phyloP scores from a whole-genome alignment of 2,888 invertebrate species.

The Acronicta leporina region DNA sequence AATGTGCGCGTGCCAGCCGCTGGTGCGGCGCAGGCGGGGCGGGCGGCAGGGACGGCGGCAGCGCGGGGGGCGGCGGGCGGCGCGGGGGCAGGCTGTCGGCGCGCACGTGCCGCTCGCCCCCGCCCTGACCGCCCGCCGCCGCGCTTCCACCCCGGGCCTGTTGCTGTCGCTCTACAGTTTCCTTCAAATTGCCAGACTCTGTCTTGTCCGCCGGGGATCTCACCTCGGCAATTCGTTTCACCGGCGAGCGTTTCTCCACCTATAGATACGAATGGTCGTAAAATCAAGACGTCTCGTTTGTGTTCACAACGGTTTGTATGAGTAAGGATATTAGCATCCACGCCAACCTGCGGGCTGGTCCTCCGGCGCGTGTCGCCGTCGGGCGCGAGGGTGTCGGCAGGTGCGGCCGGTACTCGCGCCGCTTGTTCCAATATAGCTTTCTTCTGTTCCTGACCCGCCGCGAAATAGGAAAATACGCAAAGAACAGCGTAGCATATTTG shows the following conservation, averaged over 20 bases:
- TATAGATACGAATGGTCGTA: constrained; percentile 30
- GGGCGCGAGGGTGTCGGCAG: constrained; percentile 44
- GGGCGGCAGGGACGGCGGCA: constrained; percentile 56
- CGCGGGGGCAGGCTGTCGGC: constrained; percentile 66
- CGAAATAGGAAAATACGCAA: constrained; percentile 99
- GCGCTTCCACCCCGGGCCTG: constrained; percentile 19
- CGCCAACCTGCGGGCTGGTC: constrained; percentile 53
- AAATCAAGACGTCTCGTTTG: background rate
- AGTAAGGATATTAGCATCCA: background rate
- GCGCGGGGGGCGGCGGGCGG: constrained; percentile 67
- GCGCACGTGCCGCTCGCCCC: constrained; percentile 30
- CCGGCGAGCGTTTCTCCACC: constrained; percentile 68
- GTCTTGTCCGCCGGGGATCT: constrained; percentile 50
- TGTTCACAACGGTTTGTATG: too few relatives aligned
- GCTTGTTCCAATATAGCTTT: constrained; percentile 86
- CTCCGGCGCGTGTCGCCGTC: constrained; percentile 25
- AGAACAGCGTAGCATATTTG: constrained; percentile 99
- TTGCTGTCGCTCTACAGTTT: constrained; percentile 26
- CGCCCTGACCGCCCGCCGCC: constrained; percentile 4
- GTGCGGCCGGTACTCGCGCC: constrained; percentile 75
- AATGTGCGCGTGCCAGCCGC: constrained; percentile 75
- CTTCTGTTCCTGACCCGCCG: constrained; percentile 95
- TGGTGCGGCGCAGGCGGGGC: constrained; percentile 61
- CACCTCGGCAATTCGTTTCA: constrained; percentile 56
- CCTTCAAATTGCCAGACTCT: constrained; percentile 42